Conservation (phyloP, 1,140 invertebrate species). For the Ips nitidus region DNA sequence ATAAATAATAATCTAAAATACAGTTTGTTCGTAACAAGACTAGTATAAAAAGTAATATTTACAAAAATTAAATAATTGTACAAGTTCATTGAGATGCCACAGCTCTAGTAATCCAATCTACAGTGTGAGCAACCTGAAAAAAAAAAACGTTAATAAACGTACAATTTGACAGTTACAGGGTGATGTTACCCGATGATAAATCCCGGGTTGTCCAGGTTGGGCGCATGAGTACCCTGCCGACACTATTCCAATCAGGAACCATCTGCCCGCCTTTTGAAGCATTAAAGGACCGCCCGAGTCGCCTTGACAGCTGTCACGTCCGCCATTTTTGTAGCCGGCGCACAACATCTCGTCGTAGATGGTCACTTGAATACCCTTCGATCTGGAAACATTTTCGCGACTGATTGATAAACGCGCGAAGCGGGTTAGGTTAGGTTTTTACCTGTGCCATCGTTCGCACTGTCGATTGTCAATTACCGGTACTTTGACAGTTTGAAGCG, state of each 20-base stretch:
- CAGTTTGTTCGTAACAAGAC: too few species aligned
- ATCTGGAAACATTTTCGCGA: constrained; percentile 50
- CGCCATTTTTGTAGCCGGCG: constrained; percentile 89
- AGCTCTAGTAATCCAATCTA: constrained; percentile 80
- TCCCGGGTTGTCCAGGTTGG: constrained; percentile 87
- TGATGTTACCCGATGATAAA: constrained; percentile 76
- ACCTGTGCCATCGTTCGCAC: constrained; percentile 61
- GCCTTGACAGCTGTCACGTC: constrained; percentile 80
- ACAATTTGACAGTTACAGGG: background rate
- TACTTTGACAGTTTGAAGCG: constrained; percentile 89
- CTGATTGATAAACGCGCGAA: background rate
- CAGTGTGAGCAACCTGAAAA: constrained; percentile 74
- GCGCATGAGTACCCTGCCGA: constrained; percentile 93
- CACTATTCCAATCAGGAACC: constrained; percentile 89
- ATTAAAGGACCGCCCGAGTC: constrained; percentile 84
- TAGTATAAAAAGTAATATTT: too few species aligned
- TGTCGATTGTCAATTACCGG: constrained; percentile 85
- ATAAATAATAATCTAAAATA: too few species aligned
- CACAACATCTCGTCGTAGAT: constrained; percentile 98
- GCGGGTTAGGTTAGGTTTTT: background rate
- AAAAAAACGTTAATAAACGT: background rate
- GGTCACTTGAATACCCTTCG: constrained; percentile 86
- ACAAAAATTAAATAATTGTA: too few species aligned
- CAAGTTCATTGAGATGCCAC: constrained; percentile 37
- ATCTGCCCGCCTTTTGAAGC: constrained; percentile 80